Base-by-base conservation (phyloP, 2,113 vertebrate genomes). In the Toxotes chatareus region DNA sequence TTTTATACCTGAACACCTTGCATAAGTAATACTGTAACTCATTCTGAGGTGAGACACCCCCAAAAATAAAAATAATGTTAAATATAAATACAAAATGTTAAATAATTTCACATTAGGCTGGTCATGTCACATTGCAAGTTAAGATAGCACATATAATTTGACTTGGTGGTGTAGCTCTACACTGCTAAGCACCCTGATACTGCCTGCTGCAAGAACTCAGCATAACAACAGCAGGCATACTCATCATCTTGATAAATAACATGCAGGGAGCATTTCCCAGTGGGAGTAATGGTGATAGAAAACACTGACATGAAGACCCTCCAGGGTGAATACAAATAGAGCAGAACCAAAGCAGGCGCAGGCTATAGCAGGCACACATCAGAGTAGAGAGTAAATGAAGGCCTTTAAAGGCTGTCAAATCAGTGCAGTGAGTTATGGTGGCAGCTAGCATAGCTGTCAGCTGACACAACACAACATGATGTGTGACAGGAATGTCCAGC, bases 221-320 rank as follows among this genome's bases (percentile, higher is more conserved):
- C 57, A 34, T 3, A 67, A 56, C 55, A 82, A 61, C 55, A 82
- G 49, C 49, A 63, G 59, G 27, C 49, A 8, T 34, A 78, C 40
- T 69, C 71, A 55, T 72, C 42, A 40, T 60, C 61, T 47, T 61
- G 21, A 65, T 56, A 63, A 53, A 69, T 49, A 59, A 59, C 51
- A 44, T 4, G 17, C 51, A 47, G 59, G 6, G 14, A 57, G 56
- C 14, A n/a, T 17, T 14, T 4, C 69, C 60, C 19, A 5, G 31
- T 10, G 63, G 49, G 62, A 78, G 53, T 31, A n/a, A 59, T 2
- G 27, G 1, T 32, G 13, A 64, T 32, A 59, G 19, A 42, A 74
- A 63, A 64, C 62, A 4, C 47, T 38, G 38, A 44, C 44, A 60
- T 36, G 31, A 78, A 77, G 23, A 73, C 34, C 9, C 79, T 34